A percentile compares a stretch with the other conserved stretches of the same genome.
These are phyloP conservation scores for Scleropages formosus DNA, from an alignment of 2,797 vertebrate species.

Conservation along the genomic window DNA sequence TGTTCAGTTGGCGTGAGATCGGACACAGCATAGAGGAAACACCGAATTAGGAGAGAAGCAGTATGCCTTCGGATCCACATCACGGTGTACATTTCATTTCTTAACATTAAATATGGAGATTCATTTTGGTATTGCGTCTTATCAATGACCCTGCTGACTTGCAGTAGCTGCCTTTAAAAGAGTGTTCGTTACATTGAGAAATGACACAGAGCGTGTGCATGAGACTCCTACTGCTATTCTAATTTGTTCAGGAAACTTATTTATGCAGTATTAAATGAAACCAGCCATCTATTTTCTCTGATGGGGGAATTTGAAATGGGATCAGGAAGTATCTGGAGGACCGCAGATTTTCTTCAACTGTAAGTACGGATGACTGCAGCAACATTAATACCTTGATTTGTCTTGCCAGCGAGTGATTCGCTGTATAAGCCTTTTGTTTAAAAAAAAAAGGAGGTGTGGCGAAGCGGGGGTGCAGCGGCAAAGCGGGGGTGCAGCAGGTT, in stretches of 20 bases:
- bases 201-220: neutral
- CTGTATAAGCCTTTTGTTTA: neutral
- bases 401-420: neutral
- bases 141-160: neutral
- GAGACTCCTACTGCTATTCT: neutral
- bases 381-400: neutral
- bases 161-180: neutral
- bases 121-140: neutral
- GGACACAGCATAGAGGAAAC: neutral
- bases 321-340: neutral
- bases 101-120: neutral
- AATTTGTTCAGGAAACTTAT: neutral
- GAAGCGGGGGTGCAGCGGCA: too few relatives aligned
- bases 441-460: neutral
- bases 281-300: conserved; percentile 12
- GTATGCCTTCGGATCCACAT: neutral
- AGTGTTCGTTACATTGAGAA: neutral
- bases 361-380: neutral
- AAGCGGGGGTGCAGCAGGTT: too few relatives aligned
- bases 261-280: neutral
- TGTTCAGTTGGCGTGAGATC: neutral
- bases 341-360: neutral
- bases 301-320: neutral
- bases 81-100: neutral
- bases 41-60: neutral